A percentile compares a stretch with the other conserved stretches of the same genome.
Evolutionary conservation across 2,888 invertebrate genomes (phyloP).

Genomic region (Caenorhabditis becei): DNA sequence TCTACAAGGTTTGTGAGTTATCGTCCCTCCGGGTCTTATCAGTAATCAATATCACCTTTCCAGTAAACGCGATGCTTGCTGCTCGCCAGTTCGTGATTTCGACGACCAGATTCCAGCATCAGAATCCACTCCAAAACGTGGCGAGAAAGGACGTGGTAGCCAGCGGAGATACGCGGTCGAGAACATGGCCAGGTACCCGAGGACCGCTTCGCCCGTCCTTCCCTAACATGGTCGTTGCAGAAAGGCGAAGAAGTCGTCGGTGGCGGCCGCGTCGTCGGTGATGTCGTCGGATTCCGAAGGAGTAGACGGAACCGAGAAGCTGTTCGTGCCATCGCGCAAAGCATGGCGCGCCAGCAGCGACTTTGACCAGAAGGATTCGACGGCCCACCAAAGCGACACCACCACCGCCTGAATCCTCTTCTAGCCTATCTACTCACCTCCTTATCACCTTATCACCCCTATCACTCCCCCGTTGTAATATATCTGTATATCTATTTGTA

Average conservation of each 20-base stretch:
- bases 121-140: constrained; percentile 3
- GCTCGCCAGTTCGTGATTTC: constrained; percentile 75
- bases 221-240: constrained; percentile 3
- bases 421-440: constrained; percentile 19
- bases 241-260: constrained; percentile 30
- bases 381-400: constrained; percentile 21
- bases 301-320: constrained; percentile 72
- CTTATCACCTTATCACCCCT: no score
- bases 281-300: constrained; percentile 74
- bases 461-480: neutral
- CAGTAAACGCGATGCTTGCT: constrained; percentile 77
- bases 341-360: constrained; percentile 70
- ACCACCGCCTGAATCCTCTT: constrained; percentile 29
- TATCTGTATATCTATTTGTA: constrained; percentile 43
- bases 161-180: constrained; percentile 29
- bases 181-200: neutral
- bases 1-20: constrained; percentile 47
- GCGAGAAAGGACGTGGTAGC: constrained; percentile 30
- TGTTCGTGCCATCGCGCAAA: constrained; percentile 74
- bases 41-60: neutral
- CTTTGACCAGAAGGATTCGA: constrained; percentile 72
- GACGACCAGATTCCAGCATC: constrained; percentile 2
- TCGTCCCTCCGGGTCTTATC: neutral
- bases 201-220: constrained; percentile 3
- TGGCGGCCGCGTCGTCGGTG: constrained; percentile 8